A percentile compares a stretch with the other conserved stretches of the same genome.
Evolutionary conservation across 2,888 invertebrate genomes (phyloP).

Genomic region (Limulus polyphemus): DNA sequence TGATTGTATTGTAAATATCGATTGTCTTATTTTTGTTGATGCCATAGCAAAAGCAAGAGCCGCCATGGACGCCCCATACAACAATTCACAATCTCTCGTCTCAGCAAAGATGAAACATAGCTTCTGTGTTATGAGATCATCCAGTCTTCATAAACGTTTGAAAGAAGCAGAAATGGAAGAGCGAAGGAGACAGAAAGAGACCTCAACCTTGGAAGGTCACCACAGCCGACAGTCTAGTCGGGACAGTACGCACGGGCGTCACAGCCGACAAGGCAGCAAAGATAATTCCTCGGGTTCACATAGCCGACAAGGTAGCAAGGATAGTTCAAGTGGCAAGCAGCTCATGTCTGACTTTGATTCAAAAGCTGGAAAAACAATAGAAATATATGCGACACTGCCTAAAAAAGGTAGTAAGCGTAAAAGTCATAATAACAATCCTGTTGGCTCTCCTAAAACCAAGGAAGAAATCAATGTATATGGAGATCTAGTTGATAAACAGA

Average conservation of each 20-base stretch:
- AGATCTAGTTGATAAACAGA: conserved; percentile 20
- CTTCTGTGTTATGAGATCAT: conserved; percentile 78
- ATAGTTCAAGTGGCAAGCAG: conserved; percentile 7
- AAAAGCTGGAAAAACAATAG: conserved; percentile 34
- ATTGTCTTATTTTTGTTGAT: conserved; percentile 2
- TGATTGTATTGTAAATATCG: background rate
- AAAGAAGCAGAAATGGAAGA: conserved; percentile 26
- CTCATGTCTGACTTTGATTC: too few relatives aligned
- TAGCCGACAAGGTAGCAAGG: conserved; percentile 3
- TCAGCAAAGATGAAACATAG: conserved; percentile 88
- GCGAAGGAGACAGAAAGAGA: conserved; percentile 18
- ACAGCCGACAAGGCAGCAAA: conserved; percentile 25
- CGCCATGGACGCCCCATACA: conserved; percentile 87
- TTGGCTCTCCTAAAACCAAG: conserved; percentile 20
- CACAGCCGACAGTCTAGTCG: conserved; percentile 52
- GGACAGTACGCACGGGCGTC: conserved; percentile 35
- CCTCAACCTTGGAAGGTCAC: conserved; percentile 11
- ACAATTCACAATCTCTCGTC: conserved; percentile 77
- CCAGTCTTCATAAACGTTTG: conserved; percentile 70
- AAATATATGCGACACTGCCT: conserved; percentile 80
- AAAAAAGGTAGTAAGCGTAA: conserved; percentile 56
- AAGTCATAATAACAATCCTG: conserved; percentile 5
- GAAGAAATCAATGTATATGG: conserved; percentile 21
- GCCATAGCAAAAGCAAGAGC: conserved; percentile 54
- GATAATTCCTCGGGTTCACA: conserved; percentile 4